These are phyloP conservation scores for Pangasius macronema DNA, from an alignment of 2,797 vertebrate species.

Conservation along the genomic window DNA sequence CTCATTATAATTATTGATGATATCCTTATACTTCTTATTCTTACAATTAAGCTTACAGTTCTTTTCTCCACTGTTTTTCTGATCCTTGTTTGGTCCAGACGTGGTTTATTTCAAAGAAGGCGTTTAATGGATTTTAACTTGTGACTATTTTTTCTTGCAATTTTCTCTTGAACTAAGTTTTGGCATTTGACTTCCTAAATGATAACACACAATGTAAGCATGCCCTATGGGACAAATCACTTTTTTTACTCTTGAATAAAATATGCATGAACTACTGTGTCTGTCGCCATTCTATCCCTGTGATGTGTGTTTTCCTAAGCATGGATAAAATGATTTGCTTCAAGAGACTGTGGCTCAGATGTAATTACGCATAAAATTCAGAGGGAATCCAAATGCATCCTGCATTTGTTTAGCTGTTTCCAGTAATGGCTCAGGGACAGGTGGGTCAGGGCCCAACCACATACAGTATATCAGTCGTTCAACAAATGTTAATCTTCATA, in stretches of 20 bases:
- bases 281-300: constrained; percentile 48
- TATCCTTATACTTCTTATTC: constrained; percentile 76
- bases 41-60: constrained; percentile 79
- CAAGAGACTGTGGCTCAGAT: background rate
- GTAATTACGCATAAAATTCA: background rate
- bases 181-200: constrained; percentile 84
- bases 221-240: constrained; percentile 88
- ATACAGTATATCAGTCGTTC: background rate
- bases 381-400: background rate
- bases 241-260: constrained; percentile 92
- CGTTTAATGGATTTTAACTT: constrained; percentile 82
- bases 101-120: constrained; percentile 78
- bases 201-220: constrained; percentile 85
- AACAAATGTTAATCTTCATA: background rate
- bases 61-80: constrained; percentile 76
- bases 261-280: constrained; percentile 82
- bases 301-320: background rate
- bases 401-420: background rate
- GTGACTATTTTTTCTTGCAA: constrained; percentile 78
- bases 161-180: constrained; percentile 81
- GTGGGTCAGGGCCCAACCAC: background rate
- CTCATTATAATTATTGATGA: constrained; percentile 81
- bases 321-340: background rate
- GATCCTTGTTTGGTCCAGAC: constrained; percentile 81
- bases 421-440: background rate